A percentile compares a stretch with the other conserved stretches of the same genome.
Conservation (phyloP, 2,888 invertebrate species). For the Orthosia gothica region DNA sequence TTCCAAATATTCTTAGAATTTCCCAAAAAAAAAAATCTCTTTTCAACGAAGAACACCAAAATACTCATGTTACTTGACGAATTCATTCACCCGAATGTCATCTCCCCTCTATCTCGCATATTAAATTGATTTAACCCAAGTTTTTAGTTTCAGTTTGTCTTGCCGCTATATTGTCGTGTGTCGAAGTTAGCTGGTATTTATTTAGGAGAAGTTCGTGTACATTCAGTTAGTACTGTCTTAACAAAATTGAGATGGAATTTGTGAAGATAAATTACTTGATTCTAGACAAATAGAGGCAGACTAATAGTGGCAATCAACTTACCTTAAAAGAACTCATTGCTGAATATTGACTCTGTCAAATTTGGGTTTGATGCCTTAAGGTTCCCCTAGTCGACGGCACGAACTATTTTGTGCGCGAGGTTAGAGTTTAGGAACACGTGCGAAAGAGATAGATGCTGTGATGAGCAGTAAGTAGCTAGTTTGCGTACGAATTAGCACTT, state of each 20-base stretch:
- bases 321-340: not conserved
- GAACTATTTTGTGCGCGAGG: no score
- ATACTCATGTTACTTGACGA: not conserved
- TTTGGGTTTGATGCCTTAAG: no score
- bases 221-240: constrained; percentile 14
- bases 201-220: constrained; percentile 51
- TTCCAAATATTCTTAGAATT: no score
- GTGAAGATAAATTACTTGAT: constrained; percentile 10
- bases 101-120: constrained; percentile 28
- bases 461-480: no score
- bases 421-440: no score
- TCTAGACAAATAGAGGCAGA: not conserved
- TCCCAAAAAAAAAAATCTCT: not conserved
- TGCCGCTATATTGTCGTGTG: constrained; percentile 41
- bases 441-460: no score
- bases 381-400: no score
- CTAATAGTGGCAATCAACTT: not conserved
- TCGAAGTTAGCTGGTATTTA: constrained; percentile 49
- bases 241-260: constrained; percentile 9
- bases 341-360: no score
- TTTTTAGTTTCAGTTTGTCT: constrained; percentile 59
- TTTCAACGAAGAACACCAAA: not conserved
- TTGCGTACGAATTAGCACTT: no score
- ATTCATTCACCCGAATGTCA: constrained; percentile 4
- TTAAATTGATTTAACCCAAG: constrained; percentile 54